Conservation (phyloP, 2,797 vertebrate species). For the Psittacula echo region DNA sequence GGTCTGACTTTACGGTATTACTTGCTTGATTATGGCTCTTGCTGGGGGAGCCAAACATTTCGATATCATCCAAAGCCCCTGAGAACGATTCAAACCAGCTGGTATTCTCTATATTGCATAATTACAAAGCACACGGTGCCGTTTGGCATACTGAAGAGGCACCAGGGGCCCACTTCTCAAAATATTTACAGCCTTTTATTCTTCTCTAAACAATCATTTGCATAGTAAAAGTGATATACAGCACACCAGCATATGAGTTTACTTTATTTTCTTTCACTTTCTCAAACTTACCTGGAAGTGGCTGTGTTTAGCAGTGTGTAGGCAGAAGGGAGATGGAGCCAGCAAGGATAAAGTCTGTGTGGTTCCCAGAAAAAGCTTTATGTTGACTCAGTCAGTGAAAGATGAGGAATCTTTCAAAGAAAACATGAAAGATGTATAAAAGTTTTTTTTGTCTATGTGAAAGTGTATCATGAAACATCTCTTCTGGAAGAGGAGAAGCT, state of each 20-base stretch:
- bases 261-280: conserved; percentile 60
- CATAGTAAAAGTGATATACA: conserved; percentile 77
- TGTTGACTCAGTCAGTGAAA: background rate
- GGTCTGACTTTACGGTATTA: conserved; percentile 69
- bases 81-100: conserved; percentile 80
- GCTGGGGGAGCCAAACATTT: conserved; percentile 67
- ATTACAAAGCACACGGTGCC: conserved; percentile 71
- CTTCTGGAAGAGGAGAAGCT: background rate
- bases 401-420: background rate
- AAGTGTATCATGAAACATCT: background rate
- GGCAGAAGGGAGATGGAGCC: conserved; percentile 9
- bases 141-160: conserved; percentile 80
- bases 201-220: conserved; percentile 83
- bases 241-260: conserved; percentile 49
- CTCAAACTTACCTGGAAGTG: conserved; percentile 41
- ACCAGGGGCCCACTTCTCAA: conserved; percentile 81
- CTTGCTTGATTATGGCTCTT: conserved; percentile 75
- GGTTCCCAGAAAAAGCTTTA: background rate
- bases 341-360: background rate
- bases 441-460: background rate
- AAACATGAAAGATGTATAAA: background rate
- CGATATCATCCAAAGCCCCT: conserved; percentile 72
- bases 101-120: conserved; percentile 80
- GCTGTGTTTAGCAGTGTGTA: conserved; percentile 44
- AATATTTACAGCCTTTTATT: conserved; percentile 84